Evolutionary conservation across 1,140 invertebrate species (phyloP).

Genomic region (Drosophila takahashii): DNA sequence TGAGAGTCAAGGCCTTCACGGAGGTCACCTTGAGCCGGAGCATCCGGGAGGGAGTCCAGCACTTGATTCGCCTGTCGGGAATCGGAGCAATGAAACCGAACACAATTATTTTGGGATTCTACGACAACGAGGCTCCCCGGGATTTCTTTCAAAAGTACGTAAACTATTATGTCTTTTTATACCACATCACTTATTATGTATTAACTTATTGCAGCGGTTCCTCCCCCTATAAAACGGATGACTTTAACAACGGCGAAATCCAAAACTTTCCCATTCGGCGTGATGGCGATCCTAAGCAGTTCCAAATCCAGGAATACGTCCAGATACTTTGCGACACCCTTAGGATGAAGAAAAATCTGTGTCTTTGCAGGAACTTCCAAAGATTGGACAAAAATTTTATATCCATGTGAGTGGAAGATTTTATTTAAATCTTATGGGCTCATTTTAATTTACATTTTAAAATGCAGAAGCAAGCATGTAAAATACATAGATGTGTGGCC

Average conservation of each 20-base stretch:
- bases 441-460: background rate
- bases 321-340: slow-evolving; percentile 94
- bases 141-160: slow-evolving; percentile 90
- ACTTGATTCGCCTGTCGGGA: slow-evolving; percentile 96
- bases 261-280: slow-evolving; percentile 85
- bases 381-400: slow-evolving; percentile 91
- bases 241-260: slow-evolving; percentile 82
- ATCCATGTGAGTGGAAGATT: slow-evolving; percentile 86
- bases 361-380: slow-evolving; percentile 96
- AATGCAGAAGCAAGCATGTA: slow-evolving; percentile 86
- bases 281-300: slow-evolving; percentile 67
- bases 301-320: slow-evolving; percentile 91
- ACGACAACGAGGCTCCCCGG: slow-evolving; percentile 89
- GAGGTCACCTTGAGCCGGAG: slow-evolving; percentile 95
- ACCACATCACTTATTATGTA: background rate
- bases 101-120: slow-evolving; percentile 96
- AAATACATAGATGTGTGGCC: slow-evolving; percentile 99
- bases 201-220: slow-evolving; percentile 65
- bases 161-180: too few relatives aligned
- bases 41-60: slow-evolving; percentile 95
- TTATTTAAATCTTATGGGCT: background rate
- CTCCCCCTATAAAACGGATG: slow-evolving; percentile 85
- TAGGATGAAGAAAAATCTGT: slow-evolving; percentile 97
- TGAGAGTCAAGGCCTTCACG: slow-evolving; percentile 98
- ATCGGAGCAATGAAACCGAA: slow-evolving; percentile 99